Evolutionary conservation across 1,140 invertebrate species (phyloP).

Genomic region (Globodera ellingtonae): DNA sequence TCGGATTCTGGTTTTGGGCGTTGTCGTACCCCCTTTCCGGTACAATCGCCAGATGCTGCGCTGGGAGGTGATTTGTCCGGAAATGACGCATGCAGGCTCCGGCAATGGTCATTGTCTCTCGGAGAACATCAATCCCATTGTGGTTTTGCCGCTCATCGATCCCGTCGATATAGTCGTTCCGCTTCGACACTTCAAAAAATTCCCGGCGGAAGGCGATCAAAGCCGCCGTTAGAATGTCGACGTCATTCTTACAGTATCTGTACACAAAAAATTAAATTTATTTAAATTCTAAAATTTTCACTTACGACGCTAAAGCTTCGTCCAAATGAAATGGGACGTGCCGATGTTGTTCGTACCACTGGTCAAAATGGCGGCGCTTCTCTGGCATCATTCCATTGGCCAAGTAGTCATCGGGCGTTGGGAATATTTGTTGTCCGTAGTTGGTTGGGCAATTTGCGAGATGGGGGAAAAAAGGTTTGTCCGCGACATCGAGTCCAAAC

Average conservation of each 20-base stretch:
- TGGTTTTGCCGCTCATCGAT: background rate
- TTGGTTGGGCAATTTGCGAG: constrained; percentile 22
- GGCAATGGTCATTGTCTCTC: background rate
- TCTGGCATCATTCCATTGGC: constrained; percentile 34
- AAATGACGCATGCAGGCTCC: background rate
- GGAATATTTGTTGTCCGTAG: constrained; percentile 11
- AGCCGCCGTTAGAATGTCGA: constrained; percentile 17
- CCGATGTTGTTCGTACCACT: constrained; percentile 17
- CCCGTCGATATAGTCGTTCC: background rate
- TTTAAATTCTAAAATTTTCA: too few species aligned
- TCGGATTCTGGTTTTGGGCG: background rate
- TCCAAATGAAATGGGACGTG: background rate
- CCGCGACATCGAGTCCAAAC: constrained; percentile 8
- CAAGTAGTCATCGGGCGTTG: constrained; percentile 9
- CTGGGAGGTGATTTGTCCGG: background rate
- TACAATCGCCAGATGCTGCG: constrained; percentile 6
- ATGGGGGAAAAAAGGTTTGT: constrained; percentile 32
- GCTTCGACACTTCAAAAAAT: background rate
- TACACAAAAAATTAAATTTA: background rate
- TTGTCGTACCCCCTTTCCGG: constrained; percentile 21
- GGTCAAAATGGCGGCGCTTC: constrained; percentile 15
- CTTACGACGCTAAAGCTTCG: constrained; percentile 12
- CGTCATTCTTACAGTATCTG: background rate
- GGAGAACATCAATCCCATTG: background rate
- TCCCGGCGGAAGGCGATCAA: constrained; percentile 11